Evolutionary conservation across 2,113 vertebrate genomes (phyloP).

Genomic region (Ailurus styani): DNA sequence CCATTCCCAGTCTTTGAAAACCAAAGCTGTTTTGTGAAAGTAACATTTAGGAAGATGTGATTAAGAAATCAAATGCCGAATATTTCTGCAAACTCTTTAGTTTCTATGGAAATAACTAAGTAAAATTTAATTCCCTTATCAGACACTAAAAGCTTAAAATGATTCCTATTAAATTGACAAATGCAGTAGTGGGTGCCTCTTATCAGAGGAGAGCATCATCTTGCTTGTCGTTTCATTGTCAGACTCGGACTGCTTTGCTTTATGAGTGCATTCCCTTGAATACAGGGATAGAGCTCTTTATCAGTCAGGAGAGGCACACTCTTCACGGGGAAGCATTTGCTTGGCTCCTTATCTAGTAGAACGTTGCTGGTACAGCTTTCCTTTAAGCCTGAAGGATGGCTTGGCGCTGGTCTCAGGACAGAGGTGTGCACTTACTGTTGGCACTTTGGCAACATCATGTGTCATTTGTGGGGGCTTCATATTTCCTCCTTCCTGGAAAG

Average conservation of each 20-base stretch:
- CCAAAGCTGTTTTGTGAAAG: constrained; percentile 21
- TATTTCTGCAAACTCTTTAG: constrained; percentile 4
- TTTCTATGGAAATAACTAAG: constrained; percentile 62
- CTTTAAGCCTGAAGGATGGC: neutral
- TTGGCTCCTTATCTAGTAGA: neutral
- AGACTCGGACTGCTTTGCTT: neutral
- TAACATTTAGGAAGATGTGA: constrained; percentile 48
- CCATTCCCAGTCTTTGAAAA: constrained; percentile 39
- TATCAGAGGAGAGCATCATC: constrained; percentile 32
- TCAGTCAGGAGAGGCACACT: neutral
- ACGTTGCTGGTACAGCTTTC: neutral
- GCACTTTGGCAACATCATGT: neutral
- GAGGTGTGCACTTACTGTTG: neutral
- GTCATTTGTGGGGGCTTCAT: neutral
- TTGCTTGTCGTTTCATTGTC: neutral
- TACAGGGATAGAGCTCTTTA: neutral
- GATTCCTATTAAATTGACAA: constrained; percentile 16
- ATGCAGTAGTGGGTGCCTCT: neutral
- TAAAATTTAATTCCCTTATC: constrained; percentile 57
- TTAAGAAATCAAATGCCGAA: constrained; percentile 60
- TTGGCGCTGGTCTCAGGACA: neutral
- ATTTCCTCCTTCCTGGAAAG: neutral
- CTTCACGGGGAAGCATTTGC: neutral
- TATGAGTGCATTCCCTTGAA: neutral
- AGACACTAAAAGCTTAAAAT: constrained; percentile 41